Evolutionary conservation across 2,888 invertebrate species (phyloP), one percentile per base, ranked within the genome.

Genomic region (Cremastobaeus sp.): DNA sequence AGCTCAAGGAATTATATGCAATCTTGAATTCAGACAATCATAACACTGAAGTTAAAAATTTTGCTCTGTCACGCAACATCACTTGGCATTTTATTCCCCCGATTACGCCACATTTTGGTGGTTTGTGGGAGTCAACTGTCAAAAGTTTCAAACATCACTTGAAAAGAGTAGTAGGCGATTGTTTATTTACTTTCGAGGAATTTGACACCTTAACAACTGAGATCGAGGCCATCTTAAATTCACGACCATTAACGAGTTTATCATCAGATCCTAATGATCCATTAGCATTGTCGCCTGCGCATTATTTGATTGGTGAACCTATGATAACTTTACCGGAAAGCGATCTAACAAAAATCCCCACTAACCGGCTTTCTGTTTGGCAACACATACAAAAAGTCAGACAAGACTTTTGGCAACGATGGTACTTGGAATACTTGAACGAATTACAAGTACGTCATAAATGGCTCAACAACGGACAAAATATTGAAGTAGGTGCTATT

Each of bases 91-190:
- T 47, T 17, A 47, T 28, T 1, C 47, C 47, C 6, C 47, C 47
- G 0, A n/a, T 15, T n/a, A 3, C 17, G 4, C 47, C 47, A n/a
- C 47, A 47, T 47, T 47, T 47, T 30, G 47, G 47, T n/a, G 47
- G 47, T 2, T 28, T 45, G 9, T 45, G 28, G 25, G 45, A 45
- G 28, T 25, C 45, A 1, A 15, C 25, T 2, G 28, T 45, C 1
- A 45, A 25, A 28, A 28, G 28, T 3, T 45, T 47, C 17, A 47
- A 47, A 17, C 11, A 15, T 11, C 25, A 28, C 4, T 28, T 45
- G 1, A 3, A n/a, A n/a, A 2, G 9, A 3, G 37, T 37, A 9
- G 18, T 18, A n/a, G n/a, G 9, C 15, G n/a, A 17, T 9, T 9
- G n/a, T 17, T 2, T 37, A 3, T 37, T 37, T 17, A 17, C 37